Base-by-base conservation (phyloP, 2,888 invertebrate genomes). In the Stegophylla sp. region DNA sequence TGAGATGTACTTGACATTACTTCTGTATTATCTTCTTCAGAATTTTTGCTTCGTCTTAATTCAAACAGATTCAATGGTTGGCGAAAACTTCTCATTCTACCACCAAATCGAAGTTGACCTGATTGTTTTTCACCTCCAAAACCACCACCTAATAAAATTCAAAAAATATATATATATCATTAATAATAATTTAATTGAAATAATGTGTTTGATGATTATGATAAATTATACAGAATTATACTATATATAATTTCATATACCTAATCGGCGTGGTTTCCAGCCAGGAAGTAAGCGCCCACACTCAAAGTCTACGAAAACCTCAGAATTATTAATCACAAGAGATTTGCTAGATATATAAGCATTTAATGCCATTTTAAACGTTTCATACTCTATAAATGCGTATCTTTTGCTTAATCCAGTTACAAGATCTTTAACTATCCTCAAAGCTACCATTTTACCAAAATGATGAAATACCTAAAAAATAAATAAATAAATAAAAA, bases 51-150 rank as follows among this genome's bases (percentile, higher is more conserved):
- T 17, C 59, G 73, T 67, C 20, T 69, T 34, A 53, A 71, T 59
- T 26, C 64, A 51, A 73, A 41, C 15, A 83, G 3, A 59, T 73
- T 84, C 63, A 90, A 90, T 2, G 93, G 93, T 86, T 89, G 90
- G 84, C 88, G 90, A 85, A 94, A 95, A 0, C 94, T 94, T 84
- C 93, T 88, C 77, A 92, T 92, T 84, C 90, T 89, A 66, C 96
- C 92, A 1, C 96, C 96, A 88, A 96, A 96, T 82, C 96, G 87
- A 61, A 96, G 88, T 85, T 96, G 96, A 0, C 96, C 96, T 0
- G 95, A 93, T 86, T 94, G 93, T 85, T 93, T 94, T 83, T 89
- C 90, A 0, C 96, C 96, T 4, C 94, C 94, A 85, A 95, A 92
- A 17, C 96, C 96, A 20, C 96, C 96, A 4, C 96, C 89, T 89